Evolutionary conservation across 2,797 vertebrate species (phyloP).

Genomic region (Myripristis murdjan): DNA sequence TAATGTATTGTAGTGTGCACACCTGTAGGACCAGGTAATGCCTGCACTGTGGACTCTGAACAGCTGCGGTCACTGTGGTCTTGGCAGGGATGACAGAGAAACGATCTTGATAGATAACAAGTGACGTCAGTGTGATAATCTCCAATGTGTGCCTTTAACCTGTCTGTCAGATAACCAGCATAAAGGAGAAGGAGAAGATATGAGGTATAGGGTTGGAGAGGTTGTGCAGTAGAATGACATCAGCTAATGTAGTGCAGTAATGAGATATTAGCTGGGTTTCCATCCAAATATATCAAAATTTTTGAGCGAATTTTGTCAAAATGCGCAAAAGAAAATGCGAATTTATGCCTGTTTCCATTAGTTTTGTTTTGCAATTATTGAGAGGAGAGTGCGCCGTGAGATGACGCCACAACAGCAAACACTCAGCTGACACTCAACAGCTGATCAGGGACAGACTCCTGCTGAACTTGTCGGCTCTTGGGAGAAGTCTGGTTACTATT

Average conservation of each 20-base stretch:
- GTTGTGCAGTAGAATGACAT: constrained; percentile 46
- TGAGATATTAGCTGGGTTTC: too few species aligned
- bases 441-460: too few species aligned
- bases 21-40: constrained; percentile 39
- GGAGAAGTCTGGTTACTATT: too few species aligned
- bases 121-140: constrained; percentile 40
- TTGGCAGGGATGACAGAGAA: constrained; percentile 13
- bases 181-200: constrained; percentile 25
- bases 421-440: too few species aligned
- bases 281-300: too few species aligned
- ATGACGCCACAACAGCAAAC: too few species aligned
- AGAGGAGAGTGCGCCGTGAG: too few species aligned
- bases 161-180: constrained; percentile 28
- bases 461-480: too few species aligned
- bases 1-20: constrained; percentile 8
- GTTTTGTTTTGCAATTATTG: too few species aligned
- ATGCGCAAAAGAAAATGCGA: too few species aligned
- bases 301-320: too few species aligned
- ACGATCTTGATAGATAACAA: neutral
- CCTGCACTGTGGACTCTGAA: constrained; percentile 12
- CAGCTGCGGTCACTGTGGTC: neutral
- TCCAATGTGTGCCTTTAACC: constrained; percentile 9
- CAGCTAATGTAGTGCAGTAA: constrained; percentile 2
- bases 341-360: too few species aligned
- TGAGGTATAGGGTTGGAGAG: constrained; percentile 19